Evolutionary conservation across 2,113 vertebrate genomes (phyloP).

Genomic region (Chloropsis hardwickii): DNA sequence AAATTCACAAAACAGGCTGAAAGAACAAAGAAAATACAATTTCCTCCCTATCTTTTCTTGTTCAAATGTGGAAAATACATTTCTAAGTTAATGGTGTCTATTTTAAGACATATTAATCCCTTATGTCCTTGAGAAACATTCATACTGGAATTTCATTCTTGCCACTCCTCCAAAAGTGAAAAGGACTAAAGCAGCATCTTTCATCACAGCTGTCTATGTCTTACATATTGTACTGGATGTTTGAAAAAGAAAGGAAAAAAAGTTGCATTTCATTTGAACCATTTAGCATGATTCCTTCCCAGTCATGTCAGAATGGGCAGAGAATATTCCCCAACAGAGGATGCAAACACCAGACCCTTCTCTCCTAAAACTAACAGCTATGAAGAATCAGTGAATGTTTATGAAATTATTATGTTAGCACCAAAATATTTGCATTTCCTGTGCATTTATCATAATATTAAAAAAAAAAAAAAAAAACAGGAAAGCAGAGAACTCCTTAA

Average conservation of each 20-base stretch:
- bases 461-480: not conserved
- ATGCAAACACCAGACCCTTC: not conserved
- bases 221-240: not conserved
- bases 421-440: not conserved
- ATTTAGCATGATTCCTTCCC: not conserved
- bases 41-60: not conserved
- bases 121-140: not conserved
- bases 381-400: not conserved
- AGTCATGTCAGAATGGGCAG: not conserved
- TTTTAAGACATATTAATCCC: constrained; percentile 18
- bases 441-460: not conserved
- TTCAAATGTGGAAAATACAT: not conserved
- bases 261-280: not conserved
- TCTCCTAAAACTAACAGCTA: not conserved
- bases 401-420: not conserved
- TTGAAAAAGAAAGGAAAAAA: not conserved
- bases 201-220: not conserved
- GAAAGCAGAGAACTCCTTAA: not conserved
- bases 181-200: not conserved
- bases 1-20: not conserved
- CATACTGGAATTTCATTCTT: not conserved
- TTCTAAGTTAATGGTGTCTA: not conserved
- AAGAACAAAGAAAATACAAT: not conserved
- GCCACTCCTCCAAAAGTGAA: not conserved
- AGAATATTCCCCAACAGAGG: not conserved